phyloP scores from a whole-genome alignment of 2,888 invertebrate species.

The Branchipolynoe longqiensis region DNA sequence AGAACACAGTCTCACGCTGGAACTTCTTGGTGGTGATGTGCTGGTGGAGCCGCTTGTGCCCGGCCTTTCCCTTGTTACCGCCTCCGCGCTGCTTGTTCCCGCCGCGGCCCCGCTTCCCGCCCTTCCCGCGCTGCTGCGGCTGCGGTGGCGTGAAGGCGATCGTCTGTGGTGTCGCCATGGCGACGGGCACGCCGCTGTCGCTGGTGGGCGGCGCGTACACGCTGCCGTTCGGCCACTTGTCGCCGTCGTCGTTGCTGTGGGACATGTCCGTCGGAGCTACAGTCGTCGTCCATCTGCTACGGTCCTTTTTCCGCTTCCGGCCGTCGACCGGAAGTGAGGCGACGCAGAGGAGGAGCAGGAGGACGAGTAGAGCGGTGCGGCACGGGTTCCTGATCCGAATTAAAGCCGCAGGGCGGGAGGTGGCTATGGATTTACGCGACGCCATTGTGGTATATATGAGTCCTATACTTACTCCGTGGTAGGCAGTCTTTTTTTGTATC shows the following conservation, averaged over 20 bases:
- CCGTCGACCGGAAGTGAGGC: slow-evolving; percentile 14
- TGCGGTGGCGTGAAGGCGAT: neutral
- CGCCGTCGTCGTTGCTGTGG: neutral
- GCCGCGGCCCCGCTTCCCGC: neutral
- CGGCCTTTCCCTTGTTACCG: neutral
- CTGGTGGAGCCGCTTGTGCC: neutral
- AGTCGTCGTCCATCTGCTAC: neutral
- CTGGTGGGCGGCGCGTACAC: too few relatives aligned
- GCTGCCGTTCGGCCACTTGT: too few relatives aligned
- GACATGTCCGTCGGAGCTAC: neutral
- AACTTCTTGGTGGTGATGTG: neutral
- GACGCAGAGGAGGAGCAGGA: slow-evolving; percentile 24
- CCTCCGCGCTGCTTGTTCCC: neutral
- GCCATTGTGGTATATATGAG: too few relatives aligned
- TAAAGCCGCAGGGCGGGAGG: too few relatives aligned
- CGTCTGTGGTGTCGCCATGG: neutral
- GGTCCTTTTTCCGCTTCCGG: slow-evolving; percentile 54
- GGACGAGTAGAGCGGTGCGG: neutral
- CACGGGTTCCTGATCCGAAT: too few relatives aligned
- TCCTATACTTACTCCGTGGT: too few relatives aligned
- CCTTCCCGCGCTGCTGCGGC: neutral
- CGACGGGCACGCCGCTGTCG: too few relatives aligned
- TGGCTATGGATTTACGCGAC: too few relatives aligned
- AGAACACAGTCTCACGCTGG: slow-evolving; percentile 59
- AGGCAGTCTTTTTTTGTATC: too few relatives aligned